Evolutionary conservation across 1,140 invertebrate genomes (phyloP).

Genomic region (Drosophila seguyi): DNA sequence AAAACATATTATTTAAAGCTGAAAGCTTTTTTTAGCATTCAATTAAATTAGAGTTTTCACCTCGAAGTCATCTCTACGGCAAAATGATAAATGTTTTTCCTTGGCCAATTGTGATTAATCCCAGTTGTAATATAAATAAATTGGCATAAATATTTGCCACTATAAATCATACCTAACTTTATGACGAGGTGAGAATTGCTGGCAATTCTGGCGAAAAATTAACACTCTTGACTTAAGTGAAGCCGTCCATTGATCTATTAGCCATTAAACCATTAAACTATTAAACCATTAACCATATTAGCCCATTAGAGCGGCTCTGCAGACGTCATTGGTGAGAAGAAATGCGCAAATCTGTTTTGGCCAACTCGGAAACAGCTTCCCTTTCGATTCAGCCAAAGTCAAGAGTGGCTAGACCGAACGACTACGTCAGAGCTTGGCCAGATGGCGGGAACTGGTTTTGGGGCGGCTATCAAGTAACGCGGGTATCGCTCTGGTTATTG

Average conservation of each 20-base stretch:
- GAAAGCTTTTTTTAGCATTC: constrained; percentile 14
- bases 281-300: constrained; percentile 23
- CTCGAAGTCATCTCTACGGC: background rate
- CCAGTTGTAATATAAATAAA: constrained; percentile 13
- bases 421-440: constrained; percentile 41
- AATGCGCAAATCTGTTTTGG: constrained; percentile 25
- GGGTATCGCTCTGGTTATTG: constrained; percentile 18
- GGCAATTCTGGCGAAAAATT: constrained; percentile 5
- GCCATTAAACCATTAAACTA: constrained; percentile 20
- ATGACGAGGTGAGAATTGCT: constrained; percentile 27
- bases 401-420: constrained; percentile 36
- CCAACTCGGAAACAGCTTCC: constrained; percentile 19
- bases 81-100: constrained; percentile 25
- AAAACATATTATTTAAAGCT: constrained; percentile 7
- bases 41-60: constrained; percentile 23
- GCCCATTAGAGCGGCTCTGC: constrained; percentile 18
- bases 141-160: background rate
- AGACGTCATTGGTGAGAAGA: constrained; percentile 15
- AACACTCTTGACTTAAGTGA: constrained; percentile 6
- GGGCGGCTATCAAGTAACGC: constrained; percentile 31
- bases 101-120: constrained; percentile 1
- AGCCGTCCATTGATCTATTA: constrained; percentile 14
- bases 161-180: constrained; percentile 13
- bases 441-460: constrained; percentile 29
- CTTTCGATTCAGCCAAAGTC: constrained; percentile 36